Percentiles rank a stretch among this genome's conserved stretches.
These are phyloP conservation scores for Brenthis daphne DNA, from an alignment of 2,888 invertebrate species.

Conservation along the genomic window DNA sequence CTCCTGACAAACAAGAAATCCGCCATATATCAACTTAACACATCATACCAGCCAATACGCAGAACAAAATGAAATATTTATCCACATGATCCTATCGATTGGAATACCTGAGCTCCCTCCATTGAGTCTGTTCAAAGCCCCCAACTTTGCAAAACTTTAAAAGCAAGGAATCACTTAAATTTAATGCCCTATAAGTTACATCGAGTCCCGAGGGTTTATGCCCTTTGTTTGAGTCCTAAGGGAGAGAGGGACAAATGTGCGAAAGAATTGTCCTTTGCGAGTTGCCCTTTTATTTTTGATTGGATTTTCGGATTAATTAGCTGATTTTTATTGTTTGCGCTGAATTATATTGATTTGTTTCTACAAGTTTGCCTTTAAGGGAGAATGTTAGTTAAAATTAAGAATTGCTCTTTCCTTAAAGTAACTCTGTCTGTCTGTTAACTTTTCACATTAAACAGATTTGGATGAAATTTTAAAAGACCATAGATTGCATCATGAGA, in stretches of 20 bases:
- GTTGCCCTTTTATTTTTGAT: slow-evolving; percentile 35
- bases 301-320: slow-evolving; percentile 24
- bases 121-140: slow-evolving; percentile 38
- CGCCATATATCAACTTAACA: neutral
- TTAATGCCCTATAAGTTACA: slow-evolving; percentile 74
- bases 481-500: too few species aligned
- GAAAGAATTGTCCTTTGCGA: slow-evolving; percentile 46
- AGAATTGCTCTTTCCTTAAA: too few species aligned
- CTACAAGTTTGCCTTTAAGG: too few species aligned
- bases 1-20: neutral
- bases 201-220: slow-evolving; percentile 50
- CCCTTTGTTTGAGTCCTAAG: slow-evolving; percentile 61
- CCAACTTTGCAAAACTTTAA: slow-evolving; percentile 56
- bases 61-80: slow-evolving; percentile 24
- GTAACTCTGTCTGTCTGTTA: too few species aligned
- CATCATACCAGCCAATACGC: slow-evolving; percentile 8
- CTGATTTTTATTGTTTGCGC: slow-evolving; percentile 4
- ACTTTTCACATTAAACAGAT: too few species aligned
- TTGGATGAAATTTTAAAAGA: too few species aligned
- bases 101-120: slow-evolving; percentile 28
- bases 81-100: slow-evolving; percentile 13
- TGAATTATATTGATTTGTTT: neutral
- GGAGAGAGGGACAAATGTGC: slow-evolving; percentile 60
- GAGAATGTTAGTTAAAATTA: too few species aligned
- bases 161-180: slow-evolving; percentile 75